phyloP scores from a whole-genome alignment of 1,140 invertebrate genomes.

The Sipha flava region DNA sequence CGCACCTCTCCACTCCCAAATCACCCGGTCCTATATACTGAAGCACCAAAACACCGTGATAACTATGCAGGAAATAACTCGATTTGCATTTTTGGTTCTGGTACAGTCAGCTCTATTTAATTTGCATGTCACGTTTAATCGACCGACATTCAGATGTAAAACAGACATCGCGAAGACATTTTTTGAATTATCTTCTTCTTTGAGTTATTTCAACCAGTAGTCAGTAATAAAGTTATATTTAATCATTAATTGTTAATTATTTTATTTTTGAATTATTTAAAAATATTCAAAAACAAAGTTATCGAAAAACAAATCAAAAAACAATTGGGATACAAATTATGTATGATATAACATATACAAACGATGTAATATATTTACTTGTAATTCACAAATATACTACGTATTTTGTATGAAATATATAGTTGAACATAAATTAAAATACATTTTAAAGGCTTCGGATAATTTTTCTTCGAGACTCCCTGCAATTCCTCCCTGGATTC shows the following conservation, averaged over 20 bases:
- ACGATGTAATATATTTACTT: too few species aligned
- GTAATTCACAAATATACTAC: too few species aligned
- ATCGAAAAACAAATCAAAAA: too few species aligned
- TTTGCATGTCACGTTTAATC: slow-evolving; percentile 15
- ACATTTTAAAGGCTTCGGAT: too few species aligned
- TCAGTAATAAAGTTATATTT: not conserved
- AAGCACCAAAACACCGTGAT: slow-evolving; percentile 7
- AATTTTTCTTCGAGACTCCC: too few species aligned
- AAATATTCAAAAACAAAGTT: not conserved
- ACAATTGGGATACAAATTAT: too few species aligned
- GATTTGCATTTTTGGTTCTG: slow-evolving; percentile 24
- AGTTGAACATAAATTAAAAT: too few species aligned
- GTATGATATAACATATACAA: too few species aligned
- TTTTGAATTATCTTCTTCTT: not conserved
- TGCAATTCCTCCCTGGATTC: too few species aligned
- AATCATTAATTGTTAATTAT: not conserved
- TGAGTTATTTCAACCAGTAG: not conserved
- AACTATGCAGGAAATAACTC: slow-evolving; percentile 25
- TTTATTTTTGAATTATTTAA: not conserved
- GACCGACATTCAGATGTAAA: not conserved
- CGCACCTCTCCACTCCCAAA: not conserved
- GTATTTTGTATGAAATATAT: too few species aligned
- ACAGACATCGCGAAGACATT: not conserved
- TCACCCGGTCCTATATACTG: not conserved
- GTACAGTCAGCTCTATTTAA: slow-evolving; percentile 1